These are phyloP conservation scores for Trachelus troglodyta DNA, from an alignment of 2,888 invertebrate genomes.

Conservation along the genomic window DNA sequence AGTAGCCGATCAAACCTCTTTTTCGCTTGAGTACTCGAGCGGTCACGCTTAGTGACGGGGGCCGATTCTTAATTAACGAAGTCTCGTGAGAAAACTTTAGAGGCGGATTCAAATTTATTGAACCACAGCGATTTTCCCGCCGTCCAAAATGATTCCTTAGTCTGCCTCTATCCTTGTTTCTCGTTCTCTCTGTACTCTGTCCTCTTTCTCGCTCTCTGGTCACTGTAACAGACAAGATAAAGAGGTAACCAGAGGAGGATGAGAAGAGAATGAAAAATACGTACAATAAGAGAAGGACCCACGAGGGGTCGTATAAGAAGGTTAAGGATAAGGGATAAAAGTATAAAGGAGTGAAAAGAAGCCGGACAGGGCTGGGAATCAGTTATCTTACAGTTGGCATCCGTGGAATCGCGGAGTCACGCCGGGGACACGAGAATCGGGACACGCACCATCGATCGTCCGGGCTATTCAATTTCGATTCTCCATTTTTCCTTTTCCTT, in stretches of 20 bases:
- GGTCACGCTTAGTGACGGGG: background rate
- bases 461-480: conserved; percentile 6
- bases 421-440: conserved; percentile 18
- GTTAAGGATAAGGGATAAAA: background rate
- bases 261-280: background rate
- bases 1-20: conserved; percentile 6
- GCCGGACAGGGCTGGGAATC: background rate
- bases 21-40: conserved; percentile 15
- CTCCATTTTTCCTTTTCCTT: conserved; percentile 7
- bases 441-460: conserved; percentile 9
- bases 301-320: background rate
- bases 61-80: background rate
- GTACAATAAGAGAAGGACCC: background rate
- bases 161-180: background rate
- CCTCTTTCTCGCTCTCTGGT: background rate
- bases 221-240: background rate
- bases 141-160: background rate
- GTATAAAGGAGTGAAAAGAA: conserved; percentile 1
- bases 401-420: conserved; percentile 22
- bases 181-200: background rate
- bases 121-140: background rate
- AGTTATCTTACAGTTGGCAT: conserved; percentile 9
- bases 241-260: background rate
- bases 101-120: background rate
- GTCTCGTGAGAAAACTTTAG: background rate